Conservation (phyloP, 2,113 vertebrate species). For the Vireo altiloquus region DNA sequence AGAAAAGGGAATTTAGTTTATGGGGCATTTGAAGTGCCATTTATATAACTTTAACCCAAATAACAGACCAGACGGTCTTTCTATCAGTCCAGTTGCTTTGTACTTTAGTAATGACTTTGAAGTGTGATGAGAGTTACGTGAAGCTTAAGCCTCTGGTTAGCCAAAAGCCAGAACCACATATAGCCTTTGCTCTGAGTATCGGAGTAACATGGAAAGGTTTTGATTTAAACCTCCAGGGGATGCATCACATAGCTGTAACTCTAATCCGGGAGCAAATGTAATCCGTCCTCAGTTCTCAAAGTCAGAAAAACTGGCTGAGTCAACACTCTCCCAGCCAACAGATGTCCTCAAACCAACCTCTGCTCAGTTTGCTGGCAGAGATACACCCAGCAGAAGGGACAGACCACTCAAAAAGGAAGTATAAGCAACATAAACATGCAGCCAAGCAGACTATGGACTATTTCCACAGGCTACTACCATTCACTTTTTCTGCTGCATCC, state of each 20-base stretch:
- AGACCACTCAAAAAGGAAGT: neutral
- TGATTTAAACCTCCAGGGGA: neutral
- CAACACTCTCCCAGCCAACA: neutral
- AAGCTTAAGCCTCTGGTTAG: neutral
- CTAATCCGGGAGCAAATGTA: neutral
- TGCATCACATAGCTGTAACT: constrained; percentile 9
- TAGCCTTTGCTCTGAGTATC: neutral
- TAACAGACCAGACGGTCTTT: neutral
- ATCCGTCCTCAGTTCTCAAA: neutral
- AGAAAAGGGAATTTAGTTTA: neutral
- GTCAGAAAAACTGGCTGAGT: neutral
- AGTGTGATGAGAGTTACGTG: neutral
- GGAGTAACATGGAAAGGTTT: neutral
- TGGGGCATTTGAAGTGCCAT: neutral
- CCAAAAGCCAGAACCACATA: neutral
- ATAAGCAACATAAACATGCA: neutral
- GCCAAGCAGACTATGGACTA: neutral
- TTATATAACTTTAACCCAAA: neutral
- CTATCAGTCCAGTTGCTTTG: neutral
- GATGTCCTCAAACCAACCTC: neutral
- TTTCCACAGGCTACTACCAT: neutral
- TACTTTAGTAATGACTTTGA: neutral
- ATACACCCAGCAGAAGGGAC: neutral
- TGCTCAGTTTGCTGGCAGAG: neutral
- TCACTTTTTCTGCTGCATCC: neutral